Base-by-base conservation (phyloP, 2,888 invertebrate species). In the Tenthredo mesomela region DNA sequence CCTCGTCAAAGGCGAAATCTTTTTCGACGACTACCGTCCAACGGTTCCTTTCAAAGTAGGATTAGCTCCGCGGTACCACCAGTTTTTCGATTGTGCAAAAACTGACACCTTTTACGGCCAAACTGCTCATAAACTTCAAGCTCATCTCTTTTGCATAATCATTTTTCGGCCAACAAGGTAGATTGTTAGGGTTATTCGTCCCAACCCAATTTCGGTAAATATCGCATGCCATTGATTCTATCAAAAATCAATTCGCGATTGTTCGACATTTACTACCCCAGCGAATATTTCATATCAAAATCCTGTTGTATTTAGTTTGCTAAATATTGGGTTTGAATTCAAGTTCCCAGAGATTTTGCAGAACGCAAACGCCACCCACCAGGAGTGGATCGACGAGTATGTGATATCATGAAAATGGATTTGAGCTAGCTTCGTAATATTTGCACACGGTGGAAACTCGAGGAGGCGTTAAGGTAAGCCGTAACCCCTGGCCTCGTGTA, bases 391-490 rank as follows among this genome's bases (percentile, higher is more conserved):
- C 37, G 77, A 50, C 33, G 29, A 77, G 80, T 80, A 40, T 80
- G 40, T 80, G 80, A 80, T 80, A 61, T 80, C 58, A 37, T 7
- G 58, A 37, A 80, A 80, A 80, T 58, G 80, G 80, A 80, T 80
- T 80, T 40, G 58, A 58, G 40, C 61, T 61, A 61, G 78, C 58
- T 80, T 80, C 80, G 80, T 80, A 80, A 80, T 80, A 80, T 80
- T 80, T 80, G 61, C 80, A 80, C 40, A 80, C 61, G 61, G 61
- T 80, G n/a, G 61, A 61, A 80, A 80, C 80, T 80, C 80, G 80
- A 40, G 80, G 80, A 80, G 80, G 80, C 80, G 80, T 80, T 80
- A 80, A 80, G 58, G 80, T 80, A 58, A 80, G 80, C 80, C 80
- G 61, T 80, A 80, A 80, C 80, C 80, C 80, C 54, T 77, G 33